Base-by-base conservation (phyloP, 2,797 vertebrate species). In the Esox masquinongy region DNA sequence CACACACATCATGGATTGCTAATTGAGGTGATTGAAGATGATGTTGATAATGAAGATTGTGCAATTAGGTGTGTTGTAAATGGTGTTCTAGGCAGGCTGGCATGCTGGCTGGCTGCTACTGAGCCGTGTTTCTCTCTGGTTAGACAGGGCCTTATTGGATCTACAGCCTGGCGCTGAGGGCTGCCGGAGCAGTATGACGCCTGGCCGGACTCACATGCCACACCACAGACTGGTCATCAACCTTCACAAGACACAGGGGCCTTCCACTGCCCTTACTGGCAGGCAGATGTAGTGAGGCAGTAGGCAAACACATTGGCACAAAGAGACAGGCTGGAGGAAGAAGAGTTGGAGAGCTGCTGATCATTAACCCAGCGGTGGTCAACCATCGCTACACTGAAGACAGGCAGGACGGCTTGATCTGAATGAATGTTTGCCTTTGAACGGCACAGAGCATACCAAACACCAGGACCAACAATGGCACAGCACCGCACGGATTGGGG, bases 61-160 rank as follows among this genome's bases (percentile, higher is more conserved):
- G 19, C 64, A 66, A 70, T 72, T 67, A 67, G 15, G 31, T 67
- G 64, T 67, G 29, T 36, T 16, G 29, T 67, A 31, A 31, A 67
- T 36, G 51, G 34, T 9, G 53, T 19, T 59, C 72, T n/a, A 63
- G 72, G 59, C 24, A 6, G 39, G 39, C 39, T 43, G 39, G 39
- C 39, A 31, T 73, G 64, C 53, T 56, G 53, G 17, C n/a, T 56
- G 53, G 53, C 53, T 56, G n/a, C n/a, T 56, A n/a, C 53, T 22
- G n/a, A 16, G 19, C 53, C 9, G 53, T 59, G 53, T 59, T 59
- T 59, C n/a, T 59, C 53, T 8, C 8, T 36, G 64, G 36, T 56
- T 8, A 26, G 29, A n/a, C 16, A n/a, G 71, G 43, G 69, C n/a
- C 53, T 86, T 85, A 86, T 86, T 82, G 74, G 85, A 85, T 89